These are phyloP conservation scores for Latrodectus geometricus DNA, from an alignment of 1,140 invertebrate genomes.

Conservation along the genomic window DNA sequence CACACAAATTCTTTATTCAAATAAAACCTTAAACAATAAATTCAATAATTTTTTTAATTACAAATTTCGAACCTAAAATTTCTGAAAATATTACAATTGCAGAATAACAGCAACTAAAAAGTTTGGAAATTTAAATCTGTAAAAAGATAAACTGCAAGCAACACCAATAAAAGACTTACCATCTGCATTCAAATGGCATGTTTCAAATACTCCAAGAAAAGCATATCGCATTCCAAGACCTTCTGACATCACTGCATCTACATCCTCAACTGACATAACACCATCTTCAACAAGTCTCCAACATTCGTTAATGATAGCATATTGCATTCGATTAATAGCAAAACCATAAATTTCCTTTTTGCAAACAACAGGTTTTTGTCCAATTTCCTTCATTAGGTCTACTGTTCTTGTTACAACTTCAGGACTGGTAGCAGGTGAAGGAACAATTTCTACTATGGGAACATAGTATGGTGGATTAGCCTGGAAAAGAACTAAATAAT, in stretches of 20 bases:
- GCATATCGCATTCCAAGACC: slow-evolving; percentile 95
- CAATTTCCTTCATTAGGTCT: slow-evolving; percentile 86
- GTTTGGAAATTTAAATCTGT: too few species aligned
- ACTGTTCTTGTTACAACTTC: slow-evolving; percentile 78
- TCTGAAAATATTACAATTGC: too few species aligned
- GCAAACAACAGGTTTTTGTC: slow-evolving; percentile 88
- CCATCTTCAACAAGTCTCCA: slow-evolving; percentile 86
- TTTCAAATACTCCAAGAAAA: slow-evolving; percentile 93
- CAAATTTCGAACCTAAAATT: too few species aligned
- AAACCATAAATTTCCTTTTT: slow-evolving; percentile 91
- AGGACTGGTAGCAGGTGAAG: slow-evolving; percentile 84
- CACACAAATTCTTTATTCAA: too few species aligned
- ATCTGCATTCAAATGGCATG: slow-evolving; percentile 93
- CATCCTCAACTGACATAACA: slow-evolving; percentile 86
- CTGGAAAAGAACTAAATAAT: slow-evolving; percentile 68
- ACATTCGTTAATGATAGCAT: slow-evolving; percentile 92
- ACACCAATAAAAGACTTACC: slow-evolving; percentile 71
- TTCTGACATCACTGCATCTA: slow-evolving; percentile 93
- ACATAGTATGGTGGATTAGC: slow-evolving; percentile 97
- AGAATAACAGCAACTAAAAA: too few species aligned
- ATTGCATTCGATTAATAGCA: slow-evolving; percentile 94
- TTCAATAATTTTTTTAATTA: too few species aligned
- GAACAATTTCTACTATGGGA: slow-evolving; percentile 92
- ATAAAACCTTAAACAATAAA: too few species aligned
- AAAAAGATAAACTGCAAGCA: too few species aligned